Evolutionary conservation across 1,140 invertebrate species (phyloP), one percentile per base, ranked within the genome.

Genomic region (Helicoverpa zea): DNA sequence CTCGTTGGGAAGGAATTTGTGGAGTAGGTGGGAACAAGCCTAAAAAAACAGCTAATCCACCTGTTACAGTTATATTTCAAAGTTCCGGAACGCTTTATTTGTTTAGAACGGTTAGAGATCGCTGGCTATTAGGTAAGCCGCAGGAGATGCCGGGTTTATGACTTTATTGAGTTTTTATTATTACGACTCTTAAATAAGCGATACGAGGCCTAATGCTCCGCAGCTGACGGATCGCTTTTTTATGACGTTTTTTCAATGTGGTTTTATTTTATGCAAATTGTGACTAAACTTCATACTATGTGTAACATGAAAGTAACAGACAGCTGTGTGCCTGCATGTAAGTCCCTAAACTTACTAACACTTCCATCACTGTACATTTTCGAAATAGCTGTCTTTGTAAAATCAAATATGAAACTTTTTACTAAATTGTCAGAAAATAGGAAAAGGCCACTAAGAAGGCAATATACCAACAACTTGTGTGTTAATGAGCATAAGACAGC

Each of bases 41-140:
- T 23, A 23, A 23, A 23, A 23, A 23, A 88, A 79, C 79, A 64
- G 77, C 70, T 87, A 82, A 81, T 83, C 79, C 80, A 87, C 83
- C 84, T 83, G 81, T 83, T 82, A 80, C 83, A 43, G 72, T 83
- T 84, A 75, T 68, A 79, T 78, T 77, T 81, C 64, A 75, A 77
- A 72, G 77, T 84, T 81, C 84, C 76, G 76, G 63, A 77, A 70
- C 18, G 81, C 90, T 92, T 93, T 94, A 93, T 94, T 94, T 94
- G 91, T 94, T 93, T 92, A 91, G 76, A 89, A 77, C 76, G 72
- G 87, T 87, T 88, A 88, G 85, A 89, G 83, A 88, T 89, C 90
- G 89, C 88, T 78, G 5, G 85, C 88, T 89, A 93, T 94, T 93
- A 93, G 91, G 91, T 90, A 79, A 93, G 92, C 92, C 92, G 81